These are phyloP conservation scores for Gobionotothen gibberifrons DNA, from an alignment of 2,797 vertebrate species.

Conservation along the genomic window DNA sequence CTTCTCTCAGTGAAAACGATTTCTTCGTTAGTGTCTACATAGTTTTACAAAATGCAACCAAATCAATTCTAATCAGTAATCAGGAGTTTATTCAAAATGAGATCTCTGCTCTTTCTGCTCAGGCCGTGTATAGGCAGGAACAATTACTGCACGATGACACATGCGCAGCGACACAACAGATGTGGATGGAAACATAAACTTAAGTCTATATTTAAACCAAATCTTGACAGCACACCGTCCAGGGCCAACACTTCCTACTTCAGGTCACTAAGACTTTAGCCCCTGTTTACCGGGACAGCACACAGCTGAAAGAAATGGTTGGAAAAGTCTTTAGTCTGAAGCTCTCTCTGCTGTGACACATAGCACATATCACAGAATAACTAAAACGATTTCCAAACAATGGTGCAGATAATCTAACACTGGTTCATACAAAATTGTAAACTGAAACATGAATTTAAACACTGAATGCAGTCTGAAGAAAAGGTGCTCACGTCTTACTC, in stretches of 20 bases:
- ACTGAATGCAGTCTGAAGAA: not conserved
- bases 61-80: not conserved
- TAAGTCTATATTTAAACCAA: conserved; percentile 60
- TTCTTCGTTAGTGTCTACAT: not conserved
- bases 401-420: not conserved
- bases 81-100: not conserved
- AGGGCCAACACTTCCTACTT: conserved; percentile 48
- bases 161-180: conserved; percentile 37
- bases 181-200: conserved; percentile 59
- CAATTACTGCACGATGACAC: conserved; percentile 41
- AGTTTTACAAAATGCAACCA: not conserved
- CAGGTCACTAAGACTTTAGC: conserved; percentile 20
- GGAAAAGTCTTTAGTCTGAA: conserved; percentile 2
- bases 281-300: conserved; percentile 28
- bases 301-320: conserved; percentile 21
- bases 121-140: conserved; percentile 4
- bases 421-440: not conserved
- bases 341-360: conserved; percentile 11
- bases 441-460: conserved; percentile 5
- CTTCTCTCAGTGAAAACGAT: conserved; percentile 4
- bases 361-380: conserved; percentile 1
- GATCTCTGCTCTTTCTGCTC: not conserved
- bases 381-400: not conserved
- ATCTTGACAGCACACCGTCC: conserved; percentile 36
- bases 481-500: not conserved